phyloP scores from a whole-genome alignment of 2,113 vertebrate genomes.

The Takifugu flavidus region DNA sequence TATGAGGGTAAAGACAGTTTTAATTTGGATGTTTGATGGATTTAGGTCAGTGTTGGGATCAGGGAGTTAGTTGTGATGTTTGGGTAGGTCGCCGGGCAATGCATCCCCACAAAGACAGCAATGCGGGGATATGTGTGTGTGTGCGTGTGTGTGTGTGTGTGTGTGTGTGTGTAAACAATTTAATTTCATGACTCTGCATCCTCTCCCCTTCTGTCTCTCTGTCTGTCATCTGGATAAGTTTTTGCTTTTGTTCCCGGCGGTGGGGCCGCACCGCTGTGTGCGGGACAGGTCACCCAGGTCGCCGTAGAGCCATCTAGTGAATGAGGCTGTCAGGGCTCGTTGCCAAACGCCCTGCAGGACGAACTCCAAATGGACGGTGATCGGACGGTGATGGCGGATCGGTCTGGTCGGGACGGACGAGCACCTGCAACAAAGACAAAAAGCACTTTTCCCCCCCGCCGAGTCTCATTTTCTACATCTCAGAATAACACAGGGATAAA shows the following conservation, averaged over 20 bases:
- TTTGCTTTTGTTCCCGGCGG: slow-evolving; percentile 35
- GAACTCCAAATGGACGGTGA: slow-evolving; percentile 53
- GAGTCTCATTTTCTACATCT: slow-evolving; percentile 35
- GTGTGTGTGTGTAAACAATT: slow-evolving; percentile 46
- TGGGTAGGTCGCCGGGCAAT: no score
- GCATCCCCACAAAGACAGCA: no score
- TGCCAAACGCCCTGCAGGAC: slow-evolving; percentile 33
- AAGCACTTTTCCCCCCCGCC: not conserved
- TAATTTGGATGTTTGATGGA: no score
- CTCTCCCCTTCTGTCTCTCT: slow-evolving; percentile 21
- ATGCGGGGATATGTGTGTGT: not conserved
- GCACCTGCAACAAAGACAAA: not conserved
- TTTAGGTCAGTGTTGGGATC: no score
- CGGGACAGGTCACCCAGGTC: slow-evolving; percentile 20
- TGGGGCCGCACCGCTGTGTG: slow-evolving; percentile 8
- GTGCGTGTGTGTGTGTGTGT: slow-evolving; percentile 17
- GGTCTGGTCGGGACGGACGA: slow-evolving; percentile 4
- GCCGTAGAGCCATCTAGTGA: slow-evolving; percentile 52
- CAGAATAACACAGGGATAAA: slow-evolving; percentile 42
- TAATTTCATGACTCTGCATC: slow-evolving; percentile 52
- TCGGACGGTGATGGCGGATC: slow-evolving; percentile 35
- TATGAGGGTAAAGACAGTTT: no score
- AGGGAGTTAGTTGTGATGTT: no score
- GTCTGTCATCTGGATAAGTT: slow-evolving; percentile 21
- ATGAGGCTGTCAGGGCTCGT: slow-evolving; percentile 63